phyloP scores from a whole-genome alignment of 2,797 vertebrate species.

The Emys orbicularis region DNA sequence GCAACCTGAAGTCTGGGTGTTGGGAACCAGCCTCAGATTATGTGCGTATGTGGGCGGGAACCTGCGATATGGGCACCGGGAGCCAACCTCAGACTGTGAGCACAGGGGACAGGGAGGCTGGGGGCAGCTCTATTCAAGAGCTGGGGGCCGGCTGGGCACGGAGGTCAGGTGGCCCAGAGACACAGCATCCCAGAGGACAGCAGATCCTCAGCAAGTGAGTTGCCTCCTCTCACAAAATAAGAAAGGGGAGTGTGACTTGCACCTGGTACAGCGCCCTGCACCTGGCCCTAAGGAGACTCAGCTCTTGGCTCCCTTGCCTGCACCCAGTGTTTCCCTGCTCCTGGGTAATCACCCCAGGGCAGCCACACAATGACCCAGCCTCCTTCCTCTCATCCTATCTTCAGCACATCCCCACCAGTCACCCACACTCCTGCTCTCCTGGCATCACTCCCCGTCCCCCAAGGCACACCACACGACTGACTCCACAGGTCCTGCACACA shows the following conservation, averaged over 20 bases:
- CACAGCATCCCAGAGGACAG: neutral
- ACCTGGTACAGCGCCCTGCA: neutral
- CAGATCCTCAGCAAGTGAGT: neutral
- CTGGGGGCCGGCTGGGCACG: neutral
- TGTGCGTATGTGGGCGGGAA: constrained; percentile 32
- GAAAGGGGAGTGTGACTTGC: neutral
- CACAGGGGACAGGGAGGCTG: neutral
- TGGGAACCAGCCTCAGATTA: neutral
- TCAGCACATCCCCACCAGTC: neutral
- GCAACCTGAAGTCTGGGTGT: neutral
- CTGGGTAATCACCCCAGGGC: neutral
- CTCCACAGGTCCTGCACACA: neutral
- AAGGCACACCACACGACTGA: neutral
- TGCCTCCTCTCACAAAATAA: neutral
- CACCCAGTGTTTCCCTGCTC: neutral
- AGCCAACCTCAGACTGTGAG: neutral
- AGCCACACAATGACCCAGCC: neutral
- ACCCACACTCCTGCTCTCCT: neutral
- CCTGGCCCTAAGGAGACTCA: neutral
- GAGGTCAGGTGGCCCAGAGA: neutral
- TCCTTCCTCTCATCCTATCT: neutral
- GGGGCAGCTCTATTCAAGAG: neutral
- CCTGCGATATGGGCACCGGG: constrained; percentile 13
- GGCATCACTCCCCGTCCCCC: neutral
- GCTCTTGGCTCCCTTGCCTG: neutral